Evolutionary conservation across 2,888 invertebrate species (phyloP).

Genomic region (Ectropis crepuscularia): DNA sequence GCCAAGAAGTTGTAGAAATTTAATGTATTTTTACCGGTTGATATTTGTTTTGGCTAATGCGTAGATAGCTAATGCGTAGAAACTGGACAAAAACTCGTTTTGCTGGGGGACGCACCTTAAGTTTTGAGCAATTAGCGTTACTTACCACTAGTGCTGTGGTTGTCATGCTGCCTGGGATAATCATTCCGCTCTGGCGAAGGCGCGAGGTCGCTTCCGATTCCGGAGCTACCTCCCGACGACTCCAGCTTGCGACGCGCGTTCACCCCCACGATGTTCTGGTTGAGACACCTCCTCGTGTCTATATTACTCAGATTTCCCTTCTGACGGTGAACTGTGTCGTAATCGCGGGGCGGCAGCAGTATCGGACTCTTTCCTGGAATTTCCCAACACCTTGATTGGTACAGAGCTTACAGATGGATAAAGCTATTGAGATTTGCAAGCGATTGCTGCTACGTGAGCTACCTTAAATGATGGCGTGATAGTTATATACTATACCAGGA

Average conservation of each 20-base stretch:
- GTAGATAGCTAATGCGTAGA: too few relatives aligned
- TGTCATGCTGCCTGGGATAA: conserved; percentile 79
- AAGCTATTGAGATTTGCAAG: conserved; percentile 24
- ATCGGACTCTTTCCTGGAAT: conserved; percentile 87
- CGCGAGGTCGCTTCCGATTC: conserved; percentile 95
- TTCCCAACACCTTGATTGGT: conserved; percentile 7
- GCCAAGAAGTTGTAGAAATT: too few relatives aligned
- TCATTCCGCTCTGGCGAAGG: conserved; percentile 90
- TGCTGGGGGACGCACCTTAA: too few relatives aligned
- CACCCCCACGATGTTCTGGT: conserved; percentile 86
- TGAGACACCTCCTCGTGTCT: conserved; percentile 86
- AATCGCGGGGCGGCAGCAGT: conserved; percentile 95
- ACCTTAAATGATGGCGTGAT: conserved; percentile 5
- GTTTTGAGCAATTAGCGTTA: conserved; percentile 28
- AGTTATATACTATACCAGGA: conserved; percentile 9
- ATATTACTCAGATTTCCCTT: conserved; percentile 79
- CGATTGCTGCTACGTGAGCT: conserved; percentile 18
- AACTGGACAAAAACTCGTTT: too few relatives aligned
- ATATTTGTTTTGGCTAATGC: too few relatives aligned
- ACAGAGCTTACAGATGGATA: conserved; percentile 9
- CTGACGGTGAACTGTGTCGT: conserved; percentile 94
- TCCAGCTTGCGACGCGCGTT: conserved; percentile 82
- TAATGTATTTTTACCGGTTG: too few relatives aligned
- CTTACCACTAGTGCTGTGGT: conserved; percentile 87
- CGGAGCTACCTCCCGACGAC: conserved; percentile 93